Evolutionary conservation across 2,888 invertebrate species (phyloP).

Genomic region (Meganola albula): DNA sequence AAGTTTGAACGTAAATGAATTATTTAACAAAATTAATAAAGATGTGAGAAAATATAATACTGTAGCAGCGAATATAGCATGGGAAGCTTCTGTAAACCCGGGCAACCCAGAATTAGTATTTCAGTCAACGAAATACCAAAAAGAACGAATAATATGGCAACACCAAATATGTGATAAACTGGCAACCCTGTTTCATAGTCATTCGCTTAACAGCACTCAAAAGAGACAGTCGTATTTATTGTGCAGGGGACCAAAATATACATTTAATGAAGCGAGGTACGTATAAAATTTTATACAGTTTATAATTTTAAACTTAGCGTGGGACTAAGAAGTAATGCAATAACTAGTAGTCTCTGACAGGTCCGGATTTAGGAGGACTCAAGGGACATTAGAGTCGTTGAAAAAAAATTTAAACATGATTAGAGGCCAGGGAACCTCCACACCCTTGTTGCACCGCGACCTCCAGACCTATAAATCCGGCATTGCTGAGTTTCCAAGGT

Average conservation of each 20-base stretch:
- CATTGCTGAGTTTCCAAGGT: too few relatives aligned
- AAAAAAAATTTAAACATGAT: too few relatives aligned
- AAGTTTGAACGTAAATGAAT: constrained; percentile 29
- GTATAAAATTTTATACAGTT: constrained; percentile 6
- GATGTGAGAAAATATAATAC: constrained; percentile 46
- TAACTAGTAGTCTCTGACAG: too few relatives aligned
- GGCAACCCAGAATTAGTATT: constrained; percentile 34
- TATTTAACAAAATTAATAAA: constrained; percentile 51
- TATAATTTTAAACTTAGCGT: too few relatives aligned
- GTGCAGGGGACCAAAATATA: constrained; percentile 80
- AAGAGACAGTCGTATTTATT: constrained; percentile 76
- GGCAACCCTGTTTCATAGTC: constrained; percentile 30
- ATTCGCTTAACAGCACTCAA: constrained; percentile 51
- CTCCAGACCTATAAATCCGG: too few relatives aligned
- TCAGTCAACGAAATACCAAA: constrained; percentile 42
- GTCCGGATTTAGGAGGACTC: too few relatives aligned
- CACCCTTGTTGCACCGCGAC: too few relatives aligned
- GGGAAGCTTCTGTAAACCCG: constrained; percentile 55
- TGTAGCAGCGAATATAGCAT: constrained; percentile 53
- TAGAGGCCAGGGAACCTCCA: too few relatives aligned
- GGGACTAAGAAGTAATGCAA: too few relatives aligned
- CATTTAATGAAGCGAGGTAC: constrained; percentile 74
- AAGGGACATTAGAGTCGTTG: too few relatives aligned
- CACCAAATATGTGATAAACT: constrained; percentile 41
- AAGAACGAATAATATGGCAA: constrained; percentile 49